phyloP scores from a whole-genome alignment of 2,797 vertebrate genomes.

The Sphenodon punctatus region DNA sequence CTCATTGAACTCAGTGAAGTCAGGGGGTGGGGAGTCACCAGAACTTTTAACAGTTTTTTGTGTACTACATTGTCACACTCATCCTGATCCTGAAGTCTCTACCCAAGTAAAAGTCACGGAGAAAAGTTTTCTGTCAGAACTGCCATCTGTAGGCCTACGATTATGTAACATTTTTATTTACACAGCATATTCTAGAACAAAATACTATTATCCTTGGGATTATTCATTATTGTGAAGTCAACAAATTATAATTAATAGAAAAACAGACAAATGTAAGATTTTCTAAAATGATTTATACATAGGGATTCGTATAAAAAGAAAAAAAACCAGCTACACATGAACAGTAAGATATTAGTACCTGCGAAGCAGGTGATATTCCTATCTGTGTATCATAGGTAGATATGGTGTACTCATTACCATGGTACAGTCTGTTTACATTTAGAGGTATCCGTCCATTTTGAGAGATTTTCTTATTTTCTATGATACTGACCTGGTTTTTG shows the following conservation, averaged over 20 bases:
- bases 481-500: too few relatives aligned
- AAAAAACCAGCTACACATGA: neutral
- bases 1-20: neutral
- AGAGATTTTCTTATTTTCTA: too few relatives aligned
- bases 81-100: neutral
- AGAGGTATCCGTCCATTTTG: too few relatives aligned
- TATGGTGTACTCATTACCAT: too few relatives aligned
- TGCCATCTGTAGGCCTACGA: neutral
- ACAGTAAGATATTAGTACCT: neutral
- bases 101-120: too few relatives aligned
- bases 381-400: too few relatives aligned
- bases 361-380: too few relatives aligned
- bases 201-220: neutral
- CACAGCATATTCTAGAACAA: neutral
- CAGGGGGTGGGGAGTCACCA: neutral
- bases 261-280: neutral
- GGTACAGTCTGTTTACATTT: too few relatives aligned
- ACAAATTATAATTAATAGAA: neutral
- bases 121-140: neutral
- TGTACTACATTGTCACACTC: neutral
- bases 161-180: neutral
- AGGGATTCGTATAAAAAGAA: neutral
- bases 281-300: neutral
- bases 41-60: neutral
- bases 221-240: neutral